These are phyloP conservation scores for Anadara kagoshimensis DNA, from an alignment of 1,140 invertebrate species.

Conservation along the genomic window DNA sequence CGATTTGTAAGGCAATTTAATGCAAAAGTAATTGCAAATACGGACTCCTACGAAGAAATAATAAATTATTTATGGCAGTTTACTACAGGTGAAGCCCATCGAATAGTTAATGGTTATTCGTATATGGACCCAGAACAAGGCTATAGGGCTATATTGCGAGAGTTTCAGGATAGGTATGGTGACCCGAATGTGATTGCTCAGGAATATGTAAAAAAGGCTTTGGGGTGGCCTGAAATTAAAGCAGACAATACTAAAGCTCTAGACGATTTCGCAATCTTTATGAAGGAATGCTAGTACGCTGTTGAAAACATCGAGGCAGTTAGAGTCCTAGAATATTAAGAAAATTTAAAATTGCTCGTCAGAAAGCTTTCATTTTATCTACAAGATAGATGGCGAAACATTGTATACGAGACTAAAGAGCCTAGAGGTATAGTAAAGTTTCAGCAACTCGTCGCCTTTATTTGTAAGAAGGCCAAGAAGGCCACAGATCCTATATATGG, in stretches of 20 bases:
- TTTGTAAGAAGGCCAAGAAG: constrained; percentile 34
- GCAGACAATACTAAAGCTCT: constrained; percentile 26
- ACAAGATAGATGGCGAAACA: constrained; percentile 42
- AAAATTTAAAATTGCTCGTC: constrained; percentile 27
- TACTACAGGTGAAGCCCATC: constrained; percentile 29
- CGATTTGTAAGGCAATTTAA: constrained; percentile 37
- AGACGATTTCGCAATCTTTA: constrained; percentile 33
- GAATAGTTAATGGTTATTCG: constrained; percentile 32
- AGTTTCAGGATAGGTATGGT: constrained; percentile 30
- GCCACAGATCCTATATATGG: constrained; percentile 30
- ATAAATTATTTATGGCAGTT: constrained; percentile 37
- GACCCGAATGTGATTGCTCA: constrained; percentile 23
- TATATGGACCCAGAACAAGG: constrained; percentile 27
- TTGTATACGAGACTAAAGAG: constrained; percentile 20
- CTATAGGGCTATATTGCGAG: constrained; percentile 16
- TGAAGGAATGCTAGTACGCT: constrained; percentile 25
- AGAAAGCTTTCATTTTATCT: constrained; percentile 27
- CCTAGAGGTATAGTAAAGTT: constrained; percentile 13
- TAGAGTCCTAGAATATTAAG: constrained; percentile 32
- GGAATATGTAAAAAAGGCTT: constrained; percentile 27
- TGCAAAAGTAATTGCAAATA: constrained; percentile 22
- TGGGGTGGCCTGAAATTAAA: constrained; percentile 28
- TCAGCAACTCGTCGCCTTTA: constrained; percentile 28
- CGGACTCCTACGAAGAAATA: constrained; percentile 29
- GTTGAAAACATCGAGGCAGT: constrained; percentile 5